Evolutionary conservation across 1,140 invertebrate species (phyloP).

Genomic region (Eurosta solidaginis): DNA sequence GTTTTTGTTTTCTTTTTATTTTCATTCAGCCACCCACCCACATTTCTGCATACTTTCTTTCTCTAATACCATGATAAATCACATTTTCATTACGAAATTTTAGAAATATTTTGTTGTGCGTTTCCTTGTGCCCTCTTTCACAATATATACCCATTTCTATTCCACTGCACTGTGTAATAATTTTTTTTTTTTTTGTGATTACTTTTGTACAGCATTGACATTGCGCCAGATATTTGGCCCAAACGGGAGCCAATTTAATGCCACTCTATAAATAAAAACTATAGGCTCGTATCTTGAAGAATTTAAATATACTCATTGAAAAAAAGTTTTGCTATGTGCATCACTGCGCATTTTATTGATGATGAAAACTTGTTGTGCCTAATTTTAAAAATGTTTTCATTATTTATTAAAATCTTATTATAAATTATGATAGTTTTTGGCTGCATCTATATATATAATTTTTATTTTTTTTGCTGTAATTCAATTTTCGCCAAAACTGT

Average conservation of each 20-base stretch:
- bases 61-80: neutral
- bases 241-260: conserved; percentile 11
- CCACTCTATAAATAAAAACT: conserved; percentile 7
- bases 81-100: neutral
- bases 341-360: neutral
- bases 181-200: too few relatives aligned
- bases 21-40: neutral
- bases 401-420: neutral
- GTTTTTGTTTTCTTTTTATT: neutral
- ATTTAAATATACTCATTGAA: neutral
- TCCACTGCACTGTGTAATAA: neutral
- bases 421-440: neutral
- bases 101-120: neutral
- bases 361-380: neutral
- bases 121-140: neutral
- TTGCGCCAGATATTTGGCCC: conserved; percentile 10
- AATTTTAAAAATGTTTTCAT: conserved; percentile 25
- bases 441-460: neutral
- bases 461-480: too few relatives aligned
- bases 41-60: neutral
- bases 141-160: neutral
- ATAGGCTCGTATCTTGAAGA: neutral
- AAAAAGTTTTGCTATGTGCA: neutral
- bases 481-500: too few relatives aligned
- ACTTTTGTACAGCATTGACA: conserved; percentile 9